Evolutionary conservation across 37 sponge, comb jelly and placozoan species (phyloP), one percentile per base, ranked within the genome.

Genomic region (Spongia lamella): DNA sequence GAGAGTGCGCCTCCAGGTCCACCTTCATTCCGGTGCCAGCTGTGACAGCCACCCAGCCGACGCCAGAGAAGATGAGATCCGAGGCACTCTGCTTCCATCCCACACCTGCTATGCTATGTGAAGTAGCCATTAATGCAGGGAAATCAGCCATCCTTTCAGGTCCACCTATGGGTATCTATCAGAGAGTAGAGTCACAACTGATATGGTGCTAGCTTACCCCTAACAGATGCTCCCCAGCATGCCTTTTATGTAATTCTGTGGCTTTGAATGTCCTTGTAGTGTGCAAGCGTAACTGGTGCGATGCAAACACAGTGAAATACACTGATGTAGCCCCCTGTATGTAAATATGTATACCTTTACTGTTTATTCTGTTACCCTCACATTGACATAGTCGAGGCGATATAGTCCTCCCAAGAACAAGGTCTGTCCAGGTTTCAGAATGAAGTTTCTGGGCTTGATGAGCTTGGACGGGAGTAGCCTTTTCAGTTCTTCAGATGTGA

Each of bases 41-140:
- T 26, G 90, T 93, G 36, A 93, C 84, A 19, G 84, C 81, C 7
- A 89, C 84, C 90, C 90, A 93, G 3, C 94, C 94, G 51, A 77
- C 84, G 83, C 86, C 78, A 47, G 94, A 93, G 22, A 93, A 63
- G 37, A 93, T 51, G 20, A 93, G 39, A 29, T 93, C 94, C 19
- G 55, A 68, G 37, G 83, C 55, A 79, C 90, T 86, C 36, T 51
- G 14, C 33, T 68, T 83, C 90, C 83, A 86, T 26, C 87, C 84
- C 17, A 38, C 20, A 7, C 94, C 90, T 1, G 33, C 43, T 16
- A 93, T 15, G 5, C 47, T 56, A 47, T 86, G n/a, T 17, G 50
- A 43, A 29, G 75, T 50, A 7, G 72, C 25, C 36, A 82, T 38
- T 33, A 93, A 64, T 0, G 53, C 22, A 31, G 94, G 94, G 36